Base-by-base conservation (phyloP, 2,113 vertebrate species). In the Alligator mississippiensis region DNA sequence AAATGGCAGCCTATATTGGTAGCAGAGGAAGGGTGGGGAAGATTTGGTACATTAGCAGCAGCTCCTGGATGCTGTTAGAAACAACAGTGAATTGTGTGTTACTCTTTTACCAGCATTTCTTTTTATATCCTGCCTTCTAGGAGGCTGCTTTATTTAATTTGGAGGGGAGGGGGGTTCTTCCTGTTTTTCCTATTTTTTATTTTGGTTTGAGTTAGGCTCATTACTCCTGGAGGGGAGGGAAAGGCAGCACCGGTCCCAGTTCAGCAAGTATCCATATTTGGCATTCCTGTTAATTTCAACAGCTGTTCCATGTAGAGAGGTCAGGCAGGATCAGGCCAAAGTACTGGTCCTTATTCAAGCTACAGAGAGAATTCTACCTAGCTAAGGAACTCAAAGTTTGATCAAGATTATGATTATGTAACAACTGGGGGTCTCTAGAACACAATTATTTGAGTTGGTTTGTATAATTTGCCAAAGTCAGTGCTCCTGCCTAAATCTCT, bases 401-500 rank as follows among this genome's bases (percentile, higher is more conserved):
- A 12, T 19, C 58, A 61, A 13, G 55, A 68, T 94, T 57, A 75
- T 77, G 70, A n/a, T 34, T 80, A 88, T 84, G 19, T n/a, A 87
- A 59, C 58, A 68, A 30, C 28, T 12, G 54, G 38, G 5, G 1
- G 81, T 74, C 25, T 47, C 11, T 79, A n/a, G 80, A 25, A 22
- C 4, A 18, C 16, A 13, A 30, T 28, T 25, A 84, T 87, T 82
- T 92, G 25, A 80, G 25, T 80, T 64, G 70, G 57, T 61, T 85
- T 82, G n/a, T 77, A 1, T 82, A 25, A 80, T 24, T 88, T 87
- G n/a, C 28, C 64, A 18, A n/a, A 85, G 62, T 27, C 19, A 57
- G 89, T 88, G 22, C 55, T 82, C 82, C 79, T 84, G 85, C 70
- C 77, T 61, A 77, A 89, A 85, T 81, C 10, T 10, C 75, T 74